Conservation (phyloP, 2,113 vertebrate species). For the Triplophysa rosa region DNA sequence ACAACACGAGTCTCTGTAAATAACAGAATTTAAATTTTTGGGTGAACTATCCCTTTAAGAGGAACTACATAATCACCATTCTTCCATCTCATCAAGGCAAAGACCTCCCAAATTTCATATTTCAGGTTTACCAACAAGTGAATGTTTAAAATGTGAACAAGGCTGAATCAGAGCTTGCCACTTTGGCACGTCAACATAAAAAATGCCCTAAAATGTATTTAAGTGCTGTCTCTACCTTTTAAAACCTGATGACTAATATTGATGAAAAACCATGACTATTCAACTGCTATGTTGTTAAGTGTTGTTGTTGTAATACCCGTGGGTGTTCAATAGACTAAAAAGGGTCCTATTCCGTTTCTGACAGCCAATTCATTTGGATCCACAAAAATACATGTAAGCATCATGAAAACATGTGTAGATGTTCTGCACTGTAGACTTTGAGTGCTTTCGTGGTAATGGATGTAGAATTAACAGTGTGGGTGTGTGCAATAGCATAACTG, state of each 20-base stretch:
- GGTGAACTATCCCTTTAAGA: too few species aligned
- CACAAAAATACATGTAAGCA: constrained; percentile 22
- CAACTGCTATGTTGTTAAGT: constrained; percentile 16
- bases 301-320: constrained; percentile 18
- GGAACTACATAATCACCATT: too few species aligned
- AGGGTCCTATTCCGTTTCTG: constrained; percentile 6
- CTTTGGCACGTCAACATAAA: constrained; percentile 27
- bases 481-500: background rate
- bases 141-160: constrained; percentile 13
- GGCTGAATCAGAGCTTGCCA: constrained; percentile 19
- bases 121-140: background rate
- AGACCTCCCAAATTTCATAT: background rate
- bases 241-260: constrained; percentile 40
- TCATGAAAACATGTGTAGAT: background rate
- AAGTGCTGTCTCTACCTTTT: background rate
- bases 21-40: too few species aligned
- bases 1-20: too few species aligned
- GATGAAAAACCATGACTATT: constrained; percentile 24
- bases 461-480: background rate
- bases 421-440: constrained; percentile 9
- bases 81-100: too few species aligned
- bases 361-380: constrained; percentile 29
- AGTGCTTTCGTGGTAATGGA: background rate
- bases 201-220: constrained; percentile 12
- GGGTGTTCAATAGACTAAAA: constrained; percentile 29